These are phyloP conservation scores for Triplophysa siluroides DNA, from an alignment of 2,113 vertebrate species.

Conservation along the genomic window DNA sequence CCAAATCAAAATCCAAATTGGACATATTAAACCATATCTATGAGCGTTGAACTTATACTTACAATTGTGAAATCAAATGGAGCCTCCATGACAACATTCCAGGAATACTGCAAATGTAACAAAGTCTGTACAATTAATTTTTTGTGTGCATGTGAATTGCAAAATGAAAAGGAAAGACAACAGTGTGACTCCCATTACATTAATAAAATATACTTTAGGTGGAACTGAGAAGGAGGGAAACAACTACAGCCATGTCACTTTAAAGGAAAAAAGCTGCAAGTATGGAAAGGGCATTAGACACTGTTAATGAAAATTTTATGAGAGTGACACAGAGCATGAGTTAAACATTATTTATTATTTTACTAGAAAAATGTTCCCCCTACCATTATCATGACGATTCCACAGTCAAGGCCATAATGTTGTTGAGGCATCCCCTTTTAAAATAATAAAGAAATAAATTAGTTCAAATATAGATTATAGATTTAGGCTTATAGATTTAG, in stretches of 20 bases:
- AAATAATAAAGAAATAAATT: too few species aligned
- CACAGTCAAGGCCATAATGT: too few species aligned
- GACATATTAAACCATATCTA: neutral
- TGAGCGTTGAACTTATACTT: too few species aligned
- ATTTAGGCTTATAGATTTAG: too few species aligned
- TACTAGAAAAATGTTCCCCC: too few species aligned
- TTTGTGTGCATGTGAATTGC: neutral
- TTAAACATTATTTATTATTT: neutral
- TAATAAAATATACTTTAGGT: neutral
- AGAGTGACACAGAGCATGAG: neutral
- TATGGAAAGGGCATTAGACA: neutral
- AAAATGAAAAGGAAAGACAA: neutral
- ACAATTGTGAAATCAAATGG: constrained; percentile 4
- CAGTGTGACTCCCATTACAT: neutral
- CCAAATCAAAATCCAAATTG: neutral
- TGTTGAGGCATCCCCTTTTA: too few species aligned
- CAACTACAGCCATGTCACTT: neutral
- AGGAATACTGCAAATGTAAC: neutral
- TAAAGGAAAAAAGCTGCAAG: neutral
- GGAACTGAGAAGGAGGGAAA: neutral
- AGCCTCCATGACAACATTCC: constrained; percentile 3
- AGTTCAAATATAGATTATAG: too few species aligned
- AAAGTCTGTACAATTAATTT: neutral
- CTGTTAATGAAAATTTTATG: neutral
- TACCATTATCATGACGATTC: too few species aligned